These are phyloP conservation scores for Thecophora atra DNA, from an alignment of 2,888 invertebrate genomes.

Conservation along the genomic window DNA sequence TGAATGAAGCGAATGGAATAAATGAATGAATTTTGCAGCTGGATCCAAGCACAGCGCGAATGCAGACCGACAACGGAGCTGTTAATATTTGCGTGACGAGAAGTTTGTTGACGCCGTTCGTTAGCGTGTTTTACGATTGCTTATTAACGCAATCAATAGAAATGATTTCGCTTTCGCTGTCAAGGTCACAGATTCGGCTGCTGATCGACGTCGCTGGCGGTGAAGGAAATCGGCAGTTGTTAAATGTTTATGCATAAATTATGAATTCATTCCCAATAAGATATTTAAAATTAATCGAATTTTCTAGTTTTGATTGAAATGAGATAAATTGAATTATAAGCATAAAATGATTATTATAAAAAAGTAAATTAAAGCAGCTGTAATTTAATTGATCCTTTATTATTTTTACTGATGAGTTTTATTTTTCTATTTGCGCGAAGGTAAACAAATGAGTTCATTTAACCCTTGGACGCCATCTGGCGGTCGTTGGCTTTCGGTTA, in stretches of 20 bases:
- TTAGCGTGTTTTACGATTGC: constrained; percentile 27
- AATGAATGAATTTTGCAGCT: background rate
- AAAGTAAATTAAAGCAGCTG: too few relatives aligned
- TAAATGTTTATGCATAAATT: constrained; percentile 1
- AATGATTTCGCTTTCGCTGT: constrained; percentile 10
- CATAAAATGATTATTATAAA: too few relatives aligned
- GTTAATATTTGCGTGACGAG: constrained; percentile 22
- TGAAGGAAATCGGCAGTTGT: background rate
- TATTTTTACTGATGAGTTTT: background rate
- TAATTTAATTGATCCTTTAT: too few relatives aligned
- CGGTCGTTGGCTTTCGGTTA: background rate
- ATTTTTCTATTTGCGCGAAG: background rate
- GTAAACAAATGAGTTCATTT: constrained; percentile 32
- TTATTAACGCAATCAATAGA: constrained; percentile 10
- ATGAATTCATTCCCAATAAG: background rate
- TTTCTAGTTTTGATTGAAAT: background rate
- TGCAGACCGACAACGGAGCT: background rate
- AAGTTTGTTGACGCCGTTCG: background rate
- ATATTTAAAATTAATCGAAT: background rate
- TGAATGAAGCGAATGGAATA: too few relatives aligned
- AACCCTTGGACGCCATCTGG: constrained; percentile 33
- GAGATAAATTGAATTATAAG: too few relatives aligned
- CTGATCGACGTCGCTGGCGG: background rate
- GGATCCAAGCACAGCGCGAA: background rate
- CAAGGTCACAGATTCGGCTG: constrained; percentile 27